phyloP scores from a whole-genome alignment of 2,797 vertebrate genomes.

The Perodicticus potto region DNA sequence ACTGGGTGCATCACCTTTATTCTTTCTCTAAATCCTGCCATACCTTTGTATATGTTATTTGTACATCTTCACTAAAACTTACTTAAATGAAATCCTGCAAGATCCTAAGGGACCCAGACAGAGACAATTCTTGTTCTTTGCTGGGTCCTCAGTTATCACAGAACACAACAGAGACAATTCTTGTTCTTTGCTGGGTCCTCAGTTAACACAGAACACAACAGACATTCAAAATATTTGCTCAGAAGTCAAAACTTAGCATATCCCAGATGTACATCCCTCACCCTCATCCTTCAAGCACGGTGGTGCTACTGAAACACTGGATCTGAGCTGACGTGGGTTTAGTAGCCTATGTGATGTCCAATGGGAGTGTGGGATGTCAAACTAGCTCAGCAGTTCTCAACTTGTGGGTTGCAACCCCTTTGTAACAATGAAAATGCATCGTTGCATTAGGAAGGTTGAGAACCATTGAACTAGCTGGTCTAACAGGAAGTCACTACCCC shows the following conservation, averaged over 20 bases:
- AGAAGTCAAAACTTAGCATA: neutral
- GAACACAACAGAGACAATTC: neutral
- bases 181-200: neutral
- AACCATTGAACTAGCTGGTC: too few species aligned
- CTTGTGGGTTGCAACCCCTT: too few species aligned
- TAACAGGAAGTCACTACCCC: neutral
- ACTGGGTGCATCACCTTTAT: neutral
- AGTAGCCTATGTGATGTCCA: neutral
- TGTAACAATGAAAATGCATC: too few species aligned
- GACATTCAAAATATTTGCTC: slow-evolving; percentile 24
- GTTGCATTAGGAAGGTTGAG: too few species aligned
- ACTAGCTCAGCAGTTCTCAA: too few species aligned
- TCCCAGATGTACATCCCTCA: neutral
- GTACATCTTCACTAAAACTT: neutral
- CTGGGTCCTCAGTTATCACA: neutral
- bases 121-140: neutral
- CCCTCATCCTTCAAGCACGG: neutral
- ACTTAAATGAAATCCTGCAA: neutral
- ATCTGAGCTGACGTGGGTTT: neutral
- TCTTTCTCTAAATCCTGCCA: neutral
- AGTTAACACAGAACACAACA: neutral
- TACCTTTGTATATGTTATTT: neutral
- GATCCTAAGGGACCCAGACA: neutral
- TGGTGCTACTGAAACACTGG: neutral
- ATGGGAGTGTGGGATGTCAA: neutral